A percentile compares a stretch with the other conserved stretches of the same genome.
phyloP scores from a whole-genome alignment of 2,888 invertebrate species.

The Dysmachus trigonus region DNA sequence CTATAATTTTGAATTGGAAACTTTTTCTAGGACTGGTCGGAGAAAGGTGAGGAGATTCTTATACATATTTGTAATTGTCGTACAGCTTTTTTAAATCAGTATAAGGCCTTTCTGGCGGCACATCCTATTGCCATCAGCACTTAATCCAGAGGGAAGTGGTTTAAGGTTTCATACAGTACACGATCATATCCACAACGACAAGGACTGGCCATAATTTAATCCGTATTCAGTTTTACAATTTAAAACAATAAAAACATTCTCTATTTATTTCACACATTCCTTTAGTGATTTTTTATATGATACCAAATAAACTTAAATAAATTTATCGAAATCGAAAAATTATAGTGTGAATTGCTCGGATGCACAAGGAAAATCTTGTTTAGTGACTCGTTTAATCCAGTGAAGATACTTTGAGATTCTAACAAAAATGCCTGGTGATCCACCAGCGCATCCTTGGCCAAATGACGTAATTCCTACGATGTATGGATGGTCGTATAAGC shows the following conservation, averaged over 20 bases:
- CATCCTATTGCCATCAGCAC: conserved; percentile 85
- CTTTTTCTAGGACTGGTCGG: conserved; percentile 85
- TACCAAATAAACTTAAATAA: background rate
- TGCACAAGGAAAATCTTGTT: background rate
- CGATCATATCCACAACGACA: conserved; percentile 60
- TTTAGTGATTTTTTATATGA: background rate
- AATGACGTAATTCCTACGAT: conserved; percentile 49
- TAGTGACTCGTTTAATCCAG: conserved; percentile 48
- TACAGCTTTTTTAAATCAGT: background rate
- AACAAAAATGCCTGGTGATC: conserved; percentile 48
- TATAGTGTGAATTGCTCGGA: background rate
- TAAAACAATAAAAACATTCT: background rate
- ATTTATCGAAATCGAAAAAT: background rate
- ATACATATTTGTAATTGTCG: background rate
- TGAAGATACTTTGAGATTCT: conserved; percentile 47
- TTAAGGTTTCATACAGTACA: conserved; percentile 82
- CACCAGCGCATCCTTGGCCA: conserved; percentile 47
- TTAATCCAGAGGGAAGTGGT: conserved; percentile 86
- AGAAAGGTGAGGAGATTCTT: conserved; percentile 68
- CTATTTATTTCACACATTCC: background rate
- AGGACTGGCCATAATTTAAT: conserved; percentile 60
- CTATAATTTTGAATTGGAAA: conserved; percentile 95
- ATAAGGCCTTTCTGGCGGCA: conserved; percentile 72
- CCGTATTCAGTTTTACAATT: background rate
- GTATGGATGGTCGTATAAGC: background rate